Base-by-base conservation (phyloP, 2,888 invertebrate genomes). In the Periphyllus acericola region DNA sequence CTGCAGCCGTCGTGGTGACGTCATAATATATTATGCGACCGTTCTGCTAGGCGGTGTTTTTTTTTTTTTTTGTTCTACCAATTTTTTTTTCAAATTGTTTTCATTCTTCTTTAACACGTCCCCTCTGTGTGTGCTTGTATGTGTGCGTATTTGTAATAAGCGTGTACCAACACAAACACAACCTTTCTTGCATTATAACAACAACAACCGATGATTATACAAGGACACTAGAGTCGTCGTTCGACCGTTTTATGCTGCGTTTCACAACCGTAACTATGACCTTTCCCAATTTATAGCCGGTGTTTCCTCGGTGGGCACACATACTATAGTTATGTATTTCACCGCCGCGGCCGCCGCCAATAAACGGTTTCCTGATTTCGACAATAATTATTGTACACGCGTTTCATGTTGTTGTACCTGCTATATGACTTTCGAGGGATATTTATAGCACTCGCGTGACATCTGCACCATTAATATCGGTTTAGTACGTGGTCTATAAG, bases 211-310 rank as follows among this genome's bases (percentile, higher is more conserved):
- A 66, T 40, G 36, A 17, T 71, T 71, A 32, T 46, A 82, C 82
- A 71, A 82, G 46, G 71, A 71, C 71, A 82, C 46, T 71, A 82
- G 71, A 82, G 32, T 82, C 52, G 52, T 71, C 46, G 14, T 82
- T 82, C 71, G 46, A 46, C 82, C 71, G 71, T 72, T 71, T 71
- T 29, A 46, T 60, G 68, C 29, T 32, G 29, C 46, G 32, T 71
- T 71, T 71, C 46, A 8, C 68, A 81, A 81, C 68, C 68, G 40
- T 68, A 46, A n/a, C 5, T 68, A 81, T 81, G 81, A 81, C 81
- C 81, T 81, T 68, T 32, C 81, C 66, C 81, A 81, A 81, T 40
- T 14, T 76, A 29, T 80, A 34, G 34, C 21, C n/a, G 60, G n/a
- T 36, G n/a, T 80, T 80, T 66, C 36, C 6, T 36, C 11, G n/a